These are phyloP conservation scores for Nephotettix cincticeps DNA, from an alignment of 1,140 invertebrate genomes.

Conservation along the genomic window DNA sequence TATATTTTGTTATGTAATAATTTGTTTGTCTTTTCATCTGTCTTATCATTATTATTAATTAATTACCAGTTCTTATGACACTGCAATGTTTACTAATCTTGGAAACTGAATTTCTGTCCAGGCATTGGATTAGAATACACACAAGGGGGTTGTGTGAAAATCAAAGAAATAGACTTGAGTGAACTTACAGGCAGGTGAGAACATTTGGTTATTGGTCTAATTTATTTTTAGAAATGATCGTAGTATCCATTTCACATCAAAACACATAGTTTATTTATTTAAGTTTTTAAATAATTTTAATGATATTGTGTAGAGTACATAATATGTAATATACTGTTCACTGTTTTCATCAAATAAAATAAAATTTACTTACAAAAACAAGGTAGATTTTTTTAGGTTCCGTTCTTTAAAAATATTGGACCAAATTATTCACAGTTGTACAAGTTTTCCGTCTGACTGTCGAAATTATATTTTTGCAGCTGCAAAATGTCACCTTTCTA, in stretches of 20 bases:
- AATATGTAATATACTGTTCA: neutral
- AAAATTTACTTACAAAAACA: too few species aligned
- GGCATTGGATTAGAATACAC: slow-evolving; percentile 60
- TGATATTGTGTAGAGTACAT: neutral
- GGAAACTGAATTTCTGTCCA: slow-evolving; percentile 30
- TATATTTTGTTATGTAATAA: neutral
- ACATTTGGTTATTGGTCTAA: too few species aligned
- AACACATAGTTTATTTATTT: too few species aligned
- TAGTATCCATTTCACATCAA: neutral
- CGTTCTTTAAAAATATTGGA: too few species aligned
- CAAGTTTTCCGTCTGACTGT: too few species aligned
- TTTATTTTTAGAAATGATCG: too few species aligned
- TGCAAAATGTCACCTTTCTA: too few species aligned
- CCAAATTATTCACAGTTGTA: too few species aligned
- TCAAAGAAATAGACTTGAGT: slow-evolving; percentile 63
- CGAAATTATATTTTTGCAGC: too few species aligned
- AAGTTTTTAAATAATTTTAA: too few species aligned
- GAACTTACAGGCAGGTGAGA: slow-evolving; percentile 57
- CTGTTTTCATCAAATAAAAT: too few species aligned
- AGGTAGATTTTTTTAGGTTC: too few species aligned
- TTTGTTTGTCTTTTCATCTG: neutral
- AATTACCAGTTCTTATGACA: neutral
- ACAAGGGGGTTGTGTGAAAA: slow-evolving; percentile 55
- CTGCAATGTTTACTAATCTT: neutral
- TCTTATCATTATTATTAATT: neutral